phyloP scores from a whole-genome alignment of 2,113 vertebrate species.

The Astur gentilis region DNA sequence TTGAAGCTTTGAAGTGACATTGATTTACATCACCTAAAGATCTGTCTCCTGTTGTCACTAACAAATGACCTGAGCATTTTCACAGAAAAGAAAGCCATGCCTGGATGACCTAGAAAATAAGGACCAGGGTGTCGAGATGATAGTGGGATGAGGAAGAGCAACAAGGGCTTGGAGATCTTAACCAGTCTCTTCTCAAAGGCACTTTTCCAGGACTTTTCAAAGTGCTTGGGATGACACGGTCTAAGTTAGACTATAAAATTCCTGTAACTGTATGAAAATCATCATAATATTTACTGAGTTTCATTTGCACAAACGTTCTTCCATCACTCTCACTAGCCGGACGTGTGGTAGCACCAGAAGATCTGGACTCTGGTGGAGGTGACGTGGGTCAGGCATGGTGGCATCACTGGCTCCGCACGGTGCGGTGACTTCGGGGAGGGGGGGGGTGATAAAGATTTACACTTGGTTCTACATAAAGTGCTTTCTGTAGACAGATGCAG shows the following conservation, averaged over 20 bases:
- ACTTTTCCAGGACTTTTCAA: neutral
- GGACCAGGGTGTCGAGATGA: neutral
- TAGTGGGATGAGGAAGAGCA: neutral
- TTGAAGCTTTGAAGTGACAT: conserved; percentile 56
- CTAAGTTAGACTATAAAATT: neutral
- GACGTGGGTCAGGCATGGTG: accelerated
- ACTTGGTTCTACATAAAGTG: neutral
- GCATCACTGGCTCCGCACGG: neutral
- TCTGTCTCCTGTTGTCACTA: conserved; percentile 9
- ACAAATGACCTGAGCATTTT: conserved; percentile 38
- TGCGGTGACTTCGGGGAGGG: accelerated
- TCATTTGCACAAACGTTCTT: neutral
- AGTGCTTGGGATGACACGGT: neutral
- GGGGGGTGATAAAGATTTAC: neutral
- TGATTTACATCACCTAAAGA: conserved; percentile 59
- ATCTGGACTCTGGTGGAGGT: neutral
- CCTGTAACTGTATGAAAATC: neutral
- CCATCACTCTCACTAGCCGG: neutral
- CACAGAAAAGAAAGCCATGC: neutral
- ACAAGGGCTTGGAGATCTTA: neutral
- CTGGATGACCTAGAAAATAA: conserved; percentile 29
- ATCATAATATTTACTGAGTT: accelerated
- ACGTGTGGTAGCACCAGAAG: accelerated
- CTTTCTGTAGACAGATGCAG: neutral
- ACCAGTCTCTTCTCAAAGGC: neutral